These are phyloP conservation scores for Leptinotarsa peninsularis DNA, from an alignment of 2,888 invertebrate genomes.

Conservation along the genomic window DNA sequence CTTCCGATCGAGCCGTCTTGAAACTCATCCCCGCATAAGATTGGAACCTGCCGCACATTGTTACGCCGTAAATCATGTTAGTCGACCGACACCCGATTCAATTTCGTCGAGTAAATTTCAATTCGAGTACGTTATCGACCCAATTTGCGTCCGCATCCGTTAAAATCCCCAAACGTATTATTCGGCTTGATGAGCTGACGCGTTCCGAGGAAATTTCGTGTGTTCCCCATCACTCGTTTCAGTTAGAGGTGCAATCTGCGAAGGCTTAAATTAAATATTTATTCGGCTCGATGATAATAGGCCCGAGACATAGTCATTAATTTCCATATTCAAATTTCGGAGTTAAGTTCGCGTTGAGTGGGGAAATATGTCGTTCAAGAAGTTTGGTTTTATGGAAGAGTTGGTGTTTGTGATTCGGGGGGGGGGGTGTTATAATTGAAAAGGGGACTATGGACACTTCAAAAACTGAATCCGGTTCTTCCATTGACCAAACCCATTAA, in stretches of 20 bases:
- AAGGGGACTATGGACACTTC: too few relatives aligned
- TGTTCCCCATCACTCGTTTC: constrained; percentile 1
- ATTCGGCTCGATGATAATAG: constrained; percentile 10
- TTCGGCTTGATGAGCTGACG: constrained; percentile 17
- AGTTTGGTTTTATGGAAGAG: background rate
- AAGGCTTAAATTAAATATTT: constrained; percentile 15
- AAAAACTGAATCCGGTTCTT: too few relatives aligned
- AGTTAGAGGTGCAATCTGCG: constrained; percentile 7
- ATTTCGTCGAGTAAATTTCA: constrained; percentile 20
- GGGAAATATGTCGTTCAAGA: background rate
- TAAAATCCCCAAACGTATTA: constrained; percentile 28
- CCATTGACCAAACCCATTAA: too few relatives aligned
- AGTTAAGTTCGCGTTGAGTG: background rate
- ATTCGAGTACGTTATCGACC: constrained; percentile 26
- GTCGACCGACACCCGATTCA: constrained; percentile 2
- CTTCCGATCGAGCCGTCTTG: background rate
- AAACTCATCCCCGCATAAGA: background rate
- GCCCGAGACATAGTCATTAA: constrained; percentile 4
- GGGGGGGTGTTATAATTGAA: background rate
- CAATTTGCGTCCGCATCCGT: constrained; percentile 25
- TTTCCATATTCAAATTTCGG: constrained; percentile 13
- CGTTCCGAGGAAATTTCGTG: constrained; percentile 20
- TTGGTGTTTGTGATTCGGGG: background rate
- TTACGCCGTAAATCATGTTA: constrained; percentile 20
- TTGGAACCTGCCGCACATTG: constrained; percentile 4